Percentiles rank a stretch among this genome's conserved stretches.
Conservation (phyloP, 2,113 vertebrate genomes). For the Balaenoptera acutorostrata region DNA sequence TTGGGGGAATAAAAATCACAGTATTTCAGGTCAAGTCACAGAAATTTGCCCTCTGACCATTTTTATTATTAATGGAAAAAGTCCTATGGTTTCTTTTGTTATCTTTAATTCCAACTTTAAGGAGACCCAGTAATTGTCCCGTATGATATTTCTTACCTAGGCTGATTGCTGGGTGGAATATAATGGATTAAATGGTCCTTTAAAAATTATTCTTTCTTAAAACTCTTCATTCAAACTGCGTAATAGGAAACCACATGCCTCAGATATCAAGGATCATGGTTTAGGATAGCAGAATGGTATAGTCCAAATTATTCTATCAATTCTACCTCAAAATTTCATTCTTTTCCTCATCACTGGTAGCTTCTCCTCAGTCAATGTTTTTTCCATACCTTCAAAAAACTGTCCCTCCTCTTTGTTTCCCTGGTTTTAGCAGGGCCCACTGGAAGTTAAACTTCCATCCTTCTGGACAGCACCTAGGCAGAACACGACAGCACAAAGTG, state of each 20-base stretch:
- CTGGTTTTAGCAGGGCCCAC: not conserved
- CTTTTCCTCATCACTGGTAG: not conserved
- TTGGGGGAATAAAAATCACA: not conserved
- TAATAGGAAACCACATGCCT: not conserved
- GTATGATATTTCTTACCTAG: not conserved
- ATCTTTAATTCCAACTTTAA: slow-evolving; percentile 5
- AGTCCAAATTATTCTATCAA: not conserved
- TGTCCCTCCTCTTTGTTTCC: not conserved
- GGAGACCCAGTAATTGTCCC: not conserved
- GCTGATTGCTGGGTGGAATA: not conserved
- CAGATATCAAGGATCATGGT: not conserved
- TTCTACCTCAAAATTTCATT: not conserved
- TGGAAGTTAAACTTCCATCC: not conserved
- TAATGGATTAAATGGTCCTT: not conserved
- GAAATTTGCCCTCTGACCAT: not conserved
- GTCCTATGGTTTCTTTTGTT: not conserved
- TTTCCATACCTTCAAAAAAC: not conserved
- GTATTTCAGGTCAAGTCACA: slow-evolving; percentile 24
- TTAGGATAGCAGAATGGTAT: not conserved
- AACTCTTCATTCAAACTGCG: not conserved
- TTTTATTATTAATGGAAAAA: not conserved
- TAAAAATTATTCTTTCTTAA: not conserved
- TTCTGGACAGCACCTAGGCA: not conserved
- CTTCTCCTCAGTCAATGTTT: not conserved
- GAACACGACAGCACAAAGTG: not conserved